Evolutionary conservation across 2,888 invertebrate genomes (phyloP), one percentile per base, ranked within the genome.

Genomic region (Hyposoter didymator): DNA sequence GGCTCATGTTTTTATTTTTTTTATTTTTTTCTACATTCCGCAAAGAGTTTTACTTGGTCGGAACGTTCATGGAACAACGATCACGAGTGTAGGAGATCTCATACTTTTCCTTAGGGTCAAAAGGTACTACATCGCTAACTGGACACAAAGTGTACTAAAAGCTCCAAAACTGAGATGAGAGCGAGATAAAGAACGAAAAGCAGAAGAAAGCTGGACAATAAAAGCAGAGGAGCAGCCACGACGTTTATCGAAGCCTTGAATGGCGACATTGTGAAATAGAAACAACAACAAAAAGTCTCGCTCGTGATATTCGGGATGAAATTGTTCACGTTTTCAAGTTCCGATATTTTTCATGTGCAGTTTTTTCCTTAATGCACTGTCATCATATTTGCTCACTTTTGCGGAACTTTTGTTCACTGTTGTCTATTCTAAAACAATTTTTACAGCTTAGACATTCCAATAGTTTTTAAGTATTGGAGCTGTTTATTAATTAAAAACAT

Each of bases 201-300:
- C 45, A 22, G 59, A 39, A 70, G 59, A 14, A 47, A 75, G 28
- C 22, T 49, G 55, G 62, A 19, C 22, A 35, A 73, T 19, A 73
- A 52, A 12, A 70, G 62, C 43, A 39, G 43, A 80, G 64, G 45
- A 64, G 69, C 59, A 82, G 78, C 78, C 81, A 69, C 78, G 78
- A 84, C 81, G 78, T 82, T 84, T 69, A 82, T 82, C 84, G 80
- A 52, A 69, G 74, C 75, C 55, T 52, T 14, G 81, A 84, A 82
- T 82, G 84, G 84, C 12, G 28, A 75, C 74, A 84, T 78, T 45
- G 78, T 64, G 55, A 84, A 69, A 84, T 59, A 17, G 45, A 69
- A 22, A 55, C 12, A 28, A 55, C 55, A 28, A 28, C n/a, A 67
- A 69, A 82, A 59, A 75, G 59, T 35, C 45, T 8, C 17, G 55